Conservation (phyloP, 2,888 invertebrate genomes). For the Hydropsyche betteni region DNA sequence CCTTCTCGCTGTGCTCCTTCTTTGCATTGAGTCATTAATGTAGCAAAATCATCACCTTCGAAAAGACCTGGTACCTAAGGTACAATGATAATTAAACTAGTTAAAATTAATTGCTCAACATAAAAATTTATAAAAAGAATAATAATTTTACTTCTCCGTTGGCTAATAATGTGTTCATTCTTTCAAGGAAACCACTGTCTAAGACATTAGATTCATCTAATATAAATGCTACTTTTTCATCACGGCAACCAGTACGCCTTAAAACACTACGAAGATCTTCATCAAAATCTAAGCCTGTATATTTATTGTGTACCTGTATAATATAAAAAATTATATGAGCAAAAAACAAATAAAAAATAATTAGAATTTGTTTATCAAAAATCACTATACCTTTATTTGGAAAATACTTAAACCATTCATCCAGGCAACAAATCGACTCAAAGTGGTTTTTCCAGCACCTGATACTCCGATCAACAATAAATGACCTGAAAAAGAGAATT, state of each 20-base stretch:
- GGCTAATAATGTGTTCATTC: conserved; percentile 98
- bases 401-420: conserved; percentile 99
- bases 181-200: conserved; percentile 97
- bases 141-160: conserved; percentile 82
- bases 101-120: neutral
- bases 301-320: conserved; percentile 93
- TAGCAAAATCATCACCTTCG: conserved; percentile 98
- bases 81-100: neutral
- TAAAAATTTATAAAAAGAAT: neutral
- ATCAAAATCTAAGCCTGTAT: conserved; percentile 98
- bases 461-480: conserved; percentile 97
- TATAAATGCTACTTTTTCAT: conserved; percentile 99
- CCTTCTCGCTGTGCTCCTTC: conserved; percentile 99
- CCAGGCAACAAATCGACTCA: conserved; percentile 99
- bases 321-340: neutral
- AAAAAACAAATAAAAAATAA: neutral
- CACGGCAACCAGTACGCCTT: conserved; percentile 88
- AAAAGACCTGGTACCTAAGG: conserved; percentile 86
- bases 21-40: conserved; percentile 99
- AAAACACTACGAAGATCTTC: conserved; percentile 94
- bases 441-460: conserved; percentile 98
- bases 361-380: neutral
- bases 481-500: conserved; percentile 68
- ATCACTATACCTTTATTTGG: conserved; percentile 88
- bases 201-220: conserved; percentile 98